Percentiles rank a stretch among this genome's conserved stretches.
phyloP scores from a whole-genome alignment of 2,797 vertebrate species.

The Psittacula echo region DNA sequence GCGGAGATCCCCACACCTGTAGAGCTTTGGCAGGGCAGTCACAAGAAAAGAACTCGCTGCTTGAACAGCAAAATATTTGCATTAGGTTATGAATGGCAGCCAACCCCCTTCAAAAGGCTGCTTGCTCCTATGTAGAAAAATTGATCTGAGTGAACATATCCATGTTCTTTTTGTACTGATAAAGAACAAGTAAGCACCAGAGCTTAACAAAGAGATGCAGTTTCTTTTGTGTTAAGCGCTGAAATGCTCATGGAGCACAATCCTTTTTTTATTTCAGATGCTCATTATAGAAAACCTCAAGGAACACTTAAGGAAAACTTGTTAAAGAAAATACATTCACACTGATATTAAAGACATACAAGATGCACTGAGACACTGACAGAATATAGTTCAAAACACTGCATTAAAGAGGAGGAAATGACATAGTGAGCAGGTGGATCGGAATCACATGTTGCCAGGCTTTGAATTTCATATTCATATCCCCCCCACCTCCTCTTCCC shows the following conservation, averaged over 20 bases:
- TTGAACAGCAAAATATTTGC: constrained; percentile 25
- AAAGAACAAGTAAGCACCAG: constrained; percentile 41
- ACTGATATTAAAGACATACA: constrained; percentile 58
- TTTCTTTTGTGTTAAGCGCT: constrained; percentile 25
- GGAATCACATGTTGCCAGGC: constrained; percentile 29
- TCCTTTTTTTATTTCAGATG: constrained; percentile 10
- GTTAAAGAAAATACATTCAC: constrained; percentile 58
- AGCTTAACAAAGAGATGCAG: constrained; percentile 37
- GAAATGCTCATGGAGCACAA: constrained; percentile 20
- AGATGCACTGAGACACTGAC: constrained; percentile 53
- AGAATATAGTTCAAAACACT: constrained; percentile 42
- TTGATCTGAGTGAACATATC: constrained; percentile 44
- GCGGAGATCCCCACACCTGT: neutral
- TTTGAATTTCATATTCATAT: constrained; percentile 51
- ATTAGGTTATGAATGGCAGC: constrained; percentile 10
- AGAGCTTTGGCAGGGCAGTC: constrained; percentile 25
- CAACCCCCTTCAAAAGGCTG: constrained; percentile 18
- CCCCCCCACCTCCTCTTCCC: constrained; percentile 54
- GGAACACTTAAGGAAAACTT: constrained; percentile 19
- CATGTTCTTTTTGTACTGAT: neutral
- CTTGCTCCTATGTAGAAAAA: constrained; percentile 33
- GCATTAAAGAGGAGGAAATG: constrained; percentile 40
- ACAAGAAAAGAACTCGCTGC: constrained; percentile 41
- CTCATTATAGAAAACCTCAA: neutral
- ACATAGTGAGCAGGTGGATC: constrained; percentile 43